A percentile compares a stretch with the other conserved stretches of the same genome.
Conservation (phyloP, 2,888 invertebrate species). For the Aleiodes testaceus region DNA sequence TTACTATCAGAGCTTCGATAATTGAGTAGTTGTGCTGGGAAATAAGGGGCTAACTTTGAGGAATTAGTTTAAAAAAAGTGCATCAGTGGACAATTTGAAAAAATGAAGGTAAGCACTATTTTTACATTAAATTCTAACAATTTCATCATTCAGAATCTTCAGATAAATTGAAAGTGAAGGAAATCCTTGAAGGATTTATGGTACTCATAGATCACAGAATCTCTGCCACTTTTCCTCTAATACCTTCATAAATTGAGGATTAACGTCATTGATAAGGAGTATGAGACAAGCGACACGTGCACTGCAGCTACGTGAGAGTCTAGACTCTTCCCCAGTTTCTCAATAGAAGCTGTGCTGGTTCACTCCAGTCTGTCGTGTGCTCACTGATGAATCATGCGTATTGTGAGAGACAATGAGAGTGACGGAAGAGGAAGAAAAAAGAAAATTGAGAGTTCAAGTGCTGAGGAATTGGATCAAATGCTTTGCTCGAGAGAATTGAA, state of each 20-base stretch:
- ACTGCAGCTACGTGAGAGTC: neutral
- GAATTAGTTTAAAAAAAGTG: neutral
- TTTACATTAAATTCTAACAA: too few species aligned
- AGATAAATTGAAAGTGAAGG: too few species aligned
- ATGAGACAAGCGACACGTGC: neutral
- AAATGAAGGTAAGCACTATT: slow-evolving; percentile 28
- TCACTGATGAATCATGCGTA: slow-evolving; percentile 4
- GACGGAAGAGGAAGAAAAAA: slow-evolving; percentile 1
- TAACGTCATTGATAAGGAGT: neutral
- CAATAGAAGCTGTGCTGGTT: neutral
- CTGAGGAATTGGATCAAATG: slow-evolving; percentile 25
- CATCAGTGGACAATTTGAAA: neutral
- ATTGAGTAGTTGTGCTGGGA: neutral
- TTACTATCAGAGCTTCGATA: too few species aligned
- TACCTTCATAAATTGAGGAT: too few species aligned
- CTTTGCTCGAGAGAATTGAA: neutral
- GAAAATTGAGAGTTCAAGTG: slow-evolving; percentile 30
- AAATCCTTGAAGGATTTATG: neutral
- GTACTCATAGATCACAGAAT: too few species aligned
- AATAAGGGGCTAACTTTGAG: neutral
- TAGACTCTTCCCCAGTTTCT: neutral
- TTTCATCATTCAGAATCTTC: too few species aligned
- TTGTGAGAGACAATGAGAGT: neutral
- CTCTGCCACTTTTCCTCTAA: too few species aligned
- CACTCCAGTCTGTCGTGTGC: neutral